Percentiles rank a stretch among this genome's conserved stretches.
Evolutionary conservation across 2,113 vertebrate species (phyloP).

Genomic region (Phalacrocorax aristotelis): DNA sequence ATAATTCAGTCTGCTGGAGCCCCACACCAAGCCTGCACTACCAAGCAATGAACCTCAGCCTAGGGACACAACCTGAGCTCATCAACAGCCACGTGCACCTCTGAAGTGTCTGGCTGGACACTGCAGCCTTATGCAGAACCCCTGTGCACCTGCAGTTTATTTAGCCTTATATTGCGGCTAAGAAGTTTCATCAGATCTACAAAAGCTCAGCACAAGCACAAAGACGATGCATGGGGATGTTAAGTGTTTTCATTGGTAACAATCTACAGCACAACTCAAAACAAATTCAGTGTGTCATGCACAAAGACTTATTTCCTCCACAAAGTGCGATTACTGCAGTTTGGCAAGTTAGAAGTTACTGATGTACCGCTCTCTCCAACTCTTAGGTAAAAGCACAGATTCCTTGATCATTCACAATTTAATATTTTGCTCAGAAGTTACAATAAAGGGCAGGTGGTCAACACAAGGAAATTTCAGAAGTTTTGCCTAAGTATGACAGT

Average conservation of each 20-base stretch:
- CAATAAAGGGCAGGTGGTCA: background rate
- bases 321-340: background rate
- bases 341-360: background rate
- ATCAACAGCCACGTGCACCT: rapidly evolving
- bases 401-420: background rate
- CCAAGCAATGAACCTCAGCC: background rate
- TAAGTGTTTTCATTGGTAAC: background rate
- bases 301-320: background rate
- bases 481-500: background rate
- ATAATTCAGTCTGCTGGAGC: background rate
- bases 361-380: background rate
- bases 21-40: background rate
- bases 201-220: background rate
- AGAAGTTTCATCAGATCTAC: background rate
- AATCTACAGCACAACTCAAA: background rate
- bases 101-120: background rate
- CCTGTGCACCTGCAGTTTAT: background rate
- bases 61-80: background rate
- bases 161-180: background rate
- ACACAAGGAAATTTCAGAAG: background rate
- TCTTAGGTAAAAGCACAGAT: background rate
- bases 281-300: background rate
- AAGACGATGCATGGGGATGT: background rate
- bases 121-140: background rate
- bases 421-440: background rate